Evolutionary conservation across 1,140 invertebrate genomes (phyloP).

Genomic region (Hylaeus anthracinus): DNA sequence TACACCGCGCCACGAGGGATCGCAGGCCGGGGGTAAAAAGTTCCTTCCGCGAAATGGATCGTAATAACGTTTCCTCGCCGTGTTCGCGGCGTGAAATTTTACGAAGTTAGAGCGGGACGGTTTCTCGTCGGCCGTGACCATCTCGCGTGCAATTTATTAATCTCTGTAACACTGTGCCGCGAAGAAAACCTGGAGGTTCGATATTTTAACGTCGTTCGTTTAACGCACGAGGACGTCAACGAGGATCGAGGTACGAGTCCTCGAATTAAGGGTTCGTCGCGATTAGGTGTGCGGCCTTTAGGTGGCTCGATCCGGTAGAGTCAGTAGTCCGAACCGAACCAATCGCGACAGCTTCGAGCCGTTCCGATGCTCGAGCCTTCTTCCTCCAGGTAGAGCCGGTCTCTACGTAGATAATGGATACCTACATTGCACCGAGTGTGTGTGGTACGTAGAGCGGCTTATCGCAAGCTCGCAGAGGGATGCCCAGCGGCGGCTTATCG

Average conservation of each 20-base stretch:
- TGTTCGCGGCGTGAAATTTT: slow-evolving; percentile 10
- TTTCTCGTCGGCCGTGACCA: not conserved
- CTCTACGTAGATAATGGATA: slow-evolving; percentile 56
- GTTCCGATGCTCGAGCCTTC: not conserved
- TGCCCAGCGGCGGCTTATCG: slow-evolving; percentile 66
- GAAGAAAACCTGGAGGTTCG: not conserved
- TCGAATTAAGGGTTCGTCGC: too few species aligned
- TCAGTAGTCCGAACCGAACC: too few species aligned
- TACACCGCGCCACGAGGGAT: not conserved
- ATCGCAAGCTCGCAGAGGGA: slow-evolving; percentile 68
- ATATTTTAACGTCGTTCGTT: not conserved
- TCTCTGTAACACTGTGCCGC: not conserved
- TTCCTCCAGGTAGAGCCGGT: not conserved
- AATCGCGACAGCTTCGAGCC: too few species aligned
- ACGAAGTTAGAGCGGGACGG: not conserved
- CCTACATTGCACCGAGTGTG: slow-evolving; percentile 41
- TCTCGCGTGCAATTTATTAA: slow-evolving; percentile 17
- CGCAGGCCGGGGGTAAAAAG: not conserved
- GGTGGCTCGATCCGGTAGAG: too few species aligned
- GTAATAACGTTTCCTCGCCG: slow-evolving; percentile 2
- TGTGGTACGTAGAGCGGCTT: slow-evolving; percentile 56
- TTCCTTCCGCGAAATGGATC: slow-evolving; percentile 11
- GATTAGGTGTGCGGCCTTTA: too few species aligned
- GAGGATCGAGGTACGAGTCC: too few species aligned
- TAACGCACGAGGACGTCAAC: too few species aligned